These are phyloP conservation scores for Cyclura pinguis DNA, from an alignment of 2,797 vertebrate genomes.

Conservation along the genomic window DNA sequence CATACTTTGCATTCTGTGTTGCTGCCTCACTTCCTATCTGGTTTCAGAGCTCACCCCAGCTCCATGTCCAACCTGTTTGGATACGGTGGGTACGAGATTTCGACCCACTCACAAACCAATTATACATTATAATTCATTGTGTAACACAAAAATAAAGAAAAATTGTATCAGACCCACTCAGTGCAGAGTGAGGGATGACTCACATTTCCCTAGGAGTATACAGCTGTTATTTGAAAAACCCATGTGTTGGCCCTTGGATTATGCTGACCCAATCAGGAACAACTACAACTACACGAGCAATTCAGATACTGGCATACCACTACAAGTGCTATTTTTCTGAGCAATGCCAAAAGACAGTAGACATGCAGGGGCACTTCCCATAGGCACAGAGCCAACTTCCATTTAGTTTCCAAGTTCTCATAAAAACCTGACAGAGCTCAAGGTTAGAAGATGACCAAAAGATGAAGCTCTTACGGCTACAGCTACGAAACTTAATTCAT, in stretches of 20 bases:
- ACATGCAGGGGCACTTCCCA: background rate
- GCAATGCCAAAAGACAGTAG: background rate
- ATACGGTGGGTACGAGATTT: too few relatives aligned
- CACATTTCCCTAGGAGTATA: background rate
- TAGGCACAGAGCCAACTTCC: background rate
- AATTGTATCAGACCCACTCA: background rate
- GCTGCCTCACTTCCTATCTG: too few relatives aligned
- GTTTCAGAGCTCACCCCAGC: too few relatives aligned
- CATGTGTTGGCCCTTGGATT: background rate
- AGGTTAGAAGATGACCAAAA: background rate
- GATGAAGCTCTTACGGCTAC: background rate
- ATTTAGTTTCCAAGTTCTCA: background rate
- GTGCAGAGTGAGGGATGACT: conserved; percentile 1
- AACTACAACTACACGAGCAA: background rate
- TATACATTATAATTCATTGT: background rate
- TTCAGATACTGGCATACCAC: background rate
- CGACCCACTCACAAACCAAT: too few relatives aligned
- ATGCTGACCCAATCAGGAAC: background rate
- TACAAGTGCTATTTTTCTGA: background rate
- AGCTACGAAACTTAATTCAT: background rate
- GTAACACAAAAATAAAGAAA: background rate
- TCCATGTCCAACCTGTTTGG: too few relatives aligned
- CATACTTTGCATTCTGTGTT: too few relatives aligned
- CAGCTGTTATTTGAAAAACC: background rate
- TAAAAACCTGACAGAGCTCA: background rate